Evolutionary conservation across 2,888 invertebrate genomes (phyloP).

Genomic region (Cataglyphis albicans): DNA sequence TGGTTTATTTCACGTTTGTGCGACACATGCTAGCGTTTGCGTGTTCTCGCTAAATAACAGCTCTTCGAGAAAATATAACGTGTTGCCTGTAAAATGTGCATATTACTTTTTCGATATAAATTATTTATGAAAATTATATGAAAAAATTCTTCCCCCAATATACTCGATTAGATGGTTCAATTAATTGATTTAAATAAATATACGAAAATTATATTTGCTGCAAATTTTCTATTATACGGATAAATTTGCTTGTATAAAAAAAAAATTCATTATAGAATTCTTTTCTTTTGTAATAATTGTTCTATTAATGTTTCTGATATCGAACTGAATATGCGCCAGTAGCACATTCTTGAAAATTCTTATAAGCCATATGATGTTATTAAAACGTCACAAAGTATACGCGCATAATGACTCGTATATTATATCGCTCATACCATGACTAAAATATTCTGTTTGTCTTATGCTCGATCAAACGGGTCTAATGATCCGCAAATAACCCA

Average conservation of each 20-base stretch:
- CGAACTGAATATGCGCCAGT: not conserved
- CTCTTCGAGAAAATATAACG: not conserved
- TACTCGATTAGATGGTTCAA: not conserved
- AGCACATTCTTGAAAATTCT: not conserved
- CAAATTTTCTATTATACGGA: not conserved
- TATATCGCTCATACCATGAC: not conserved
- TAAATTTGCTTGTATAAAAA: not conserved
- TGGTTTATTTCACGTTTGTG: conserved; percentile 35
- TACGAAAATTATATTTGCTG: not conserved
- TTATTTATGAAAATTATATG: not conserved
- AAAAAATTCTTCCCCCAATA: not conserved
- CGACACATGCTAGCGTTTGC: not conserved
- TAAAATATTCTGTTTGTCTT: conserved; percentile 47
- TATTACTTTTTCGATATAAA: not conserved
- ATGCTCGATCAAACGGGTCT: conserved; percentile 8
- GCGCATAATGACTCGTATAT: not conserved
- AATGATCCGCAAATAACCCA: conserved; percentile 58
- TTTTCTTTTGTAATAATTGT: not conserved
- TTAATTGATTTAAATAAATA: not conserved
- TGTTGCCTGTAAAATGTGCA: not conserved
- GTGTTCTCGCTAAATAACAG: conserved; percentile 3
- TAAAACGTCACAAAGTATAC: not conserved
- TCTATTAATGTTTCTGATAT: not conserved
- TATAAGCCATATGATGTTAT: not conserved
- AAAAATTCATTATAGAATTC: not conserved